These are phyloP conservation scores for Calidris pygmaea DNA, from an alignment of 2,113 vertebrate genomes.

Conservation along the genomic window DNA sequence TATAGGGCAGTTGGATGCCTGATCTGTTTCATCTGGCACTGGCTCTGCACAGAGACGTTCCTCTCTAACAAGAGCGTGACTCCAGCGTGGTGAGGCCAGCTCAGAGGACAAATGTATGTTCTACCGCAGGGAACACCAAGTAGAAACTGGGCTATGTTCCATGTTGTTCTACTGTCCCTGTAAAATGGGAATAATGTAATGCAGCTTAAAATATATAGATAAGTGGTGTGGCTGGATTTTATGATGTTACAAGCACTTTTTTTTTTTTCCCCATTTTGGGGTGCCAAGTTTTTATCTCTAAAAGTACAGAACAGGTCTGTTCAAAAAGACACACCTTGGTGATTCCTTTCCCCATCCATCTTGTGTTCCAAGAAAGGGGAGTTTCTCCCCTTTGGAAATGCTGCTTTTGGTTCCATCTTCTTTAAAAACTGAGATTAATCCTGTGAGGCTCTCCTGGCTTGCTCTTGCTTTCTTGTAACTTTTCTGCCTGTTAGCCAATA, in stretches of 20 bases:
- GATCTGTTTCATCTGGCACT: slow-evolving; percentile 23
- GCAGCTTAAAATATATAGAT: neutral
- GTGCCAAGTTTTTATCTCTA: neutral
- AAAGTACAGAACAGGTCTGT: neutral
- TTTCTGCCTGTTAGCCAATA: neutral
- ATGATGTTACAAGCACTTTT: neutral
- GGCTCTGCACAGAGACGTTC: neutral
- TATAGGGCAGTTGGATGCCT: neutral
- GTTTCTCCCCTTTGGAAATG: neutral
- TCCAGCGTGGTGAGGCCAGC: neutral
- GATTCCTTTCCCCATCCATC: neutral
- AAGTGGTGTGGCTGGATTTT: neutral
- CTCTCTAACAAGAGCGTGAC: neutral
- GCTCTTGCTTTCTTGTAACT: neutral
- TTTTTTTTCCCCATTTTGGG: neutral
- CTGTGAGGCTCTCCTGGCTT: neutral
- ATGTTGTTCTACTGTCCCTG: neutral
- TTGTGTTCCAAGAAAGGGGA: neutral
- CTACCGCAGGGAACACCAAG: neutral
- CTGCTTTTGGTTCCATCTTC: neutral
- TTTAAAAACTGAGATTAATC: neutral
- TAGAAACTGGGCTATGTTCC: neutral
- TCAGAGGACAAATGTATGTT: neutral
- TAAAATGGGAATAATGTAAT: neutral
- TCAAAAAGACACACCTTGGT: neutral